Conservation (phyloP, 2,113 vertebrate genomes). For the Chauna torquata region DNA sequence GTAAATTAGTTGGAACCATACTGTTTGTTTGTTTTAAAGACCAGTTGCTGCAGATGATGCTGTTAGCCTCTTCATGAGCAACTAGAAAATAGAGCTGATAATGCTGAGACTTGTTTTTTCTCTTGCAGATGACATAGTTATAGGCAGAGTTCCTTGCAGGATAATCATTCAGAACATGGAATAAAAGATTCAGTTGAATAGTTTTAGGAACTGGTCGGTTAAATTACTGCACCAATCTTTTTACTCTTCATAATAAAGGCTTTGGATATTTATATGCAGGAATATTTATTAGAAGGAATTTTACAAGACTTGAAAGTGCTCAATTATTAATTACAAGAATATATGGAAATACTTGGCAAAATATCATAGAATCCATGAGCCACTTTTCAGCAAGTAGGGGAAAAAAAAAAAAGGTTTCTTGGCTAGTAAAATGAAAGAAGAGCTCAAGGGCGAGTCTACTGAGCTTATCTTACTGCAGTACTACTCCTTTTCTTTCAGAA, state of each 20-base stretch:
- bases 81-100: neutral
- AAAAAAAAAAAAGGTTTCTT: neutral
- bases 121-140: neutral
- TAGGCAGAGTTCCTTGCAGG: neutral
- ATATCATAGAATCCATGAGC: neutral
- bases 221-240: neutral
- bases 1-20: neutral
- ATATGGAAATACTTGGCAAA: neutral
- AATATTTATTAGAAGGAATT: neutral
- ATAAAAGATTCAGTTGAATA: neutral
- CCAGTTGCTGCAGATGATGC: neutral
- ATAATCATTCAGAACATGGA: neutral
- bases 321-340: slow-evolving; percentile 14
- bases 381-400: neutral
- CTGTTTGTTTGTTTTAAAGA: neutral
- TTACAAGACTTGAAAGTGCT: neutral
- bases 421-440: neutral
- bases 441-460: slow-evolving; percentile 6
- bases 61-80: neutral
- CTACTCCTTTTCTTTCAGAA: neutral
- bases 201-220: neutral
- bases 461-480: neutral
- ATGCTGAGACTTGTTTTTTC: neutral
- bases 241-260: neutral
- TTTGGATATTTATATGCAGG: neutral